A percentile compares a stretch with the other conserved stretches of the same genome.
Evolutionary conservation across 2,113 vertebrate genomes (phyloP).

Genomic region (Hypomesus transpacificus): DNA sequence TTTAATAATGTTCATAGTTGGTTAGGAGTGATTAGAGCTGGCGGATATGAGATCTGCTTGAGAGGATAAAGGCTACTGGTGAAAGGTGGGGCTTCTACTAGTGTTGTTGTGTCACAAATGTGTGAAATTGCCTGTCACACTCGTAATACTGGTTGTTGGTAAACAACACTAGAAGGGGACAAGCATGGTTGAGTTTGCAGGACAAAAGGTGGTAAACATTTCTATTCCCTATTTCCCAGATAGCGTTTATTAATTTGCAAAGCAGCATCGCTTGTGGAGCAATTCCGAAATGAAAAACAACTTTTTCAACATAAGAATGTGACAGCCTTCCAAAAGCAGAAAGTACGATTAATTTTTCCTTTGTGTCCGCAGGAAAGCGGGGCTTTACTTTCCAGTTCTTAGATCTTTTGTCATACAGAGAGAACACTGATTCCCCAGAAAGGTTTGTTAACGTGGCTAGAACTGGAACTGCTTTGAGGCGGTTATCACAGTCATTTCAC

Average conservation of each 20-base stretch:
- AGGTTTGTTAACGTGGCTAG: background rate
- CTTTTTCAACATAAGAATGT: background rate
- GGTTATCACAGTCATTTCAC: background rate
- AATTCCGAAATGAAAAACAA: background rate
- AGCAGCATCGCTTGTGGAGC: background rate
- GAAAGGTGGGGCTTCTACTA: background rate
- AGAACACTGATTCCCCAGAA: background rate
- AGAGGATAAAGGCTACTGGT: background rate
- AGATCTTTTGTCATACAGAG: background rate
- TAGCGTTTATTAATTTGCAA: background rate
- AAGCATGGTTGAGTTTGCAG: background rate
- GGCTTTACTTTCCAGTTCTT: slow-evolving; percentile 1
- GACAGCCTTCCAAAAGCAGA: slow-evolving; percentile 1
- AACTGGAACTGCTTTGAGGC: slow-evolving; percentile 5
- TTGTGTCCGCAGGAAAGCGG: slow-evolving; percentile 5
- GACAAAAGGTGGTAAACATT: background rate
- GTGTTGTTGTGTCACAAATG: slow-evolving; percentile 4
- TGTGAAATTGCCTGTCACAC: slow-evolving; percentile 27
- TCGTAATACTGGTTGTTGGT: background rate
- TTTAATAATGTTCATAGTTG: background rate
- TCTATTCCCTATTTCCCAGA: background rate
- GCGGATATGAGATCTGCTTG: background rate
- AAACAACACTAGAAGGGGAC: background rate
- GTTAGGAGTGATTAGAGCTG: background rate
- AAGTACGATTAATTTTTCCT: background rate